Conservation (phyloP, 1,140 invertebrate species). For the Drosophila erecta region DNA sequence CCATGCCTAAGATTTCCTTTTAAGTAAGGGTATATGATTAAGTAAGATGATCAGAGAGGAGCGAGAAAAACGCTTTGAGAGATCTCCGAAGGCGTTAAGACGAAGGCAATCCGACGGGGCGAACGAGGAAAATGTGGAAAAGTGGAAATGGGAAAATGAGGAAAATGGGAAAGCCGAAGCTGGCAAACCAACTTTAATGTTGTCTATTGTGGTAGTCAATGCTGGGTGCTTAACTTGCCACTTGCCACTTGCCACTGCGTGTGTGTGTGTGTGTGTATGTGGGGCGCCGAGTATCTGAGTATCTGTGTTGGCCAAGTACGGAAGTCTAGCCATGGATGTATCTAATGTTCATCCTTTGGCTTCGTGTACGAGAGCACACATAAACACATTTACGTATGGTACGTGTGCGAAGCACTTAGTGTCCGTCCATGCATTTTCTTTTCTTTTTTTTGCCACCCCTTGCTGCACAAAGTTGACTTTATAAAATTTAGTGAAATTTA, state of each 20-base stretch:
- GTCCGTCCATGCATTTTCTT: slow-evolving; percentile 39
- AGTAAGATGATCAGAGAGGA: slow-evolving; percentile 17
- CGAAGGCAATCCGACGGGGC: slow-evolving; percentile 18
- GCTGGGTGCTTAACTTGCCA: slow-evolving; percentile 76
- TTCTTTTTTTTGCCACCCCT: slow-evolving; percentile 4
- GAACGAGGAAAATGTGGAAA: slow-evolving; percentile 10
- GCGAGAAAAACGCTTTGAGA: slow-evolving; percentile 44
- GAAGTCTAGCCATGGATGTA: slow-evolving; percentile 78
- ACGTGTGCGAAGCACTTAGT: slow-evolving; percentile 78
- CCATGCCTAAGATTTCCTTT: no score
- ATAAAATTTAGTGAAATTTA: slow-evolving; percentile 82
- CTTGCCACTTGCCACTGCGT: slow-evolving; percentile 46
- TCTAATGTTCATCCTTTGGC: slow-evolving; percentile 81
- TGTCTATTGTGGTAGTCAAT: slow-evolving; percentile 80
- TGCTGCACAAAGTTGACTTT: slow-evolving; percentile 69
- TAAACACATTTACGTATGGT: slow-evolving; percentile 76
- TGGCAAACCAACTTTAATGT: slow-evolving; percentile 70
- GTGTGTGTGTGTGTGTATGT: slow-evolving; percentile 14
- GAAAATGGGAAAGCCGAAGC: slow-evolving; percentile 33
- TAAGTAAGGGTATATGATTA: slow-evolving; percentile 15
- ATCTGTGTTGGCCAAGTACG: slow-evolving; percentile 41
- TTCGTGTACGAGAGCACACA: slow-evolving; percentile 62
- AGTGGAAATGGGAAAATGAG: slow-evolving; percentile 10
- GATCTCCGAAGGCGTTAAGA: slow-evolving; percentile 40
- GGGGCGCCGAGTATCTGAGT: background rate